Evolutionary conservation across 2,113 vertebrate species (phyloP), one percentile per base, ranked within the genome.

Genomic region (Phylloscopus trochilus): DNA sequence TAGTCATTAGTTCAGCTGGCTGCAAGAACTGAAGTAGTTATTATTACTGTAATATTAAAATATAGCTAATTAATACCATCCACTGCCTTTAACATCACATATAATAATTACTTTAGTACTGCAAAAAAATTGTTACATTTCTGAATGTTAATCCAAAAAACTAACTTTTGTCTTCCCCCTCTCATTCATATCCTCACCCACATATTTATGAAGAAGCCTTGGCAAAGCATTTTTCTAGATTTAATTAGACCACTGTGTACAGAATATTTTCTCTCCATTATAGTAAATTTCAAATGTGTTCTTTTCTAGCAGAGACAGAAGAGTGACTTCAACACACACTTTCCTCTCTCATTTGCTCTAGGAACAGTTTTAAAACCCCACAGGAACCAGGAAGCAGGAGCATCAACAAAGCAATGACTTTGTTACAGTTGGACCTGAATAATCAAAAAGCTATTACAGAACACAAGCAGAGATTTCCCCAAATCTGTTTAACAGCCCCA

Each of bases 251-350:
- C 49, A 53, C 26, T 49, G 26, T 73, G 72, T 77, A 82, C 41
- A 87, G 83, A 95, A 89, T 92, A 89, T 89, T 78, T 81, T 84
- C 64, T 20, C 49, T 85, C 76, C 77, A 93, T 93, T 91, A 79
- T 23, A 73, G 58, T n/a, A 82, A 95, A 96, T 79, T 62, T 37
- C 20, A 76, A 87, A 22, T 24, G 16, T 2, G 2, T 52, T 89
- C 22, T 87, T 75, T 89, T 73, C 26, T 58, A 83, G 52, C 15
- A 72, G 14, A 84, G 37, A 23, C 20, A 72, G 37, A 81, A 75
- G 17, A 83, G 19, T 78, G 43, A 81, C 68, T 83, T 88, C 51
- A 62, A 0, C 6, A 2, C 8, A 43, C 5, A 19, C 16, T 63
- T 83, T 51, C 10, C 9, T 74, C n/a, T 84, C 79, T 83, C 13